These are phyloP conservation scores for Drosophila mojavensis DNA, from an alignment of 1,140 invertebrate genomes.

Conservation along the genomic window DNA sequence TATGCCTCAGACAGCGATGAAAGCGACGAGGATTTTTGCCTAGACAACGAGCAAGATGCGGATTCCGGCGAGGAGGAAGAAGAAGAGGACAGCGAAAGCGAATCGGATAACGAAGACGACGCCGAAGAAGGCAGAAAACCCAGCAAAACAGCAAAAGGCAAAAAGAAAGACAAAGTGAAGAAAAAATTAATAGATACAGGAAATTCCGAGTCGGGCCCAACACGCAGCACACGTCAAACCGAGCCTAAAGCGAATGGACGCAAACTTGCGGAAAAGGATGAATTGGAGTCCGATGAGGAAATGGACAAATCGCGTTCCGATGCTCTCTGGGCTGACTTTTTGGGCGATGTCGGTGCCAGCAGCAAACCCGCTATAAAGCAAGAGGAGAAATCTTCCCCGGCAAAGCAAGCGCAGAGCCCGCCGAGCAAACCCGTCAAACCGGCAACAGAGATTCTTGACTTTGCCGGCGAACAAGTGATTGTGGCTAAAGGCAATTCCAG, in stretches of 20 bases:
- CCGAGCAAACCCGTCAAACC: slow-evolving; percentile 24
- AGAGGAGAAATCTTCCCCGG: slow-evolving; percentile 56
- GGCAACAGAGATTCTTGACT: slow-evolving; percentile 86
- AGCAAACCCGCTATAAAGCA: slow-evolving; percentile 24
- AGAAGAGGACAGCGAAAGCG: slow-evolving; percentile 51
- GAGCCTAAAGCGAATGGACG: slow-evolving; percentile 7
- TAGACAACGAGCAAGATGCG: slow-evolving; percentile 78
- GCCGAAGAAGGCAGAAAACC: slow-evolving; percentile 44
- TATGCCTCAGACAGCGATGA: slow-evolving; percentile 67
- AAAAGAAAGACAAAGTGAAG: slow-evolving; percentile 27
- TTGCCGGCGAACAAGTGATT: slow-evolving; percentile 87
- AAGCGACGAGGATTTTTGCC: slow-evolving; percentile 85
- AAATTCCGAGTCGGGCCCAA: background rate
- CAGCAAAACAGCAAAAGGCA: slow-evolving; percentile 23
- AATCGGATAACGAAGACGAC: slow-evolving; percentile 41
- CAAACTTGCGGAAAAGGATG: slow-evolving; percentile 50
- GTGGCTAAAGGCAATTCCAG: slow-evolving; percentile 85
- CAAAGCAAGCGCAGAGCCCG: slow-evolving; percentile 56
- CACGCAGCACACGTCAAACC: slow-evolving; percentile 51
- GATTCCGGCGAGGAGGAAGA: slow-evolving; percentile 73
- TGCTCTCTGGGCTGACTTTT: slow-evolving; percentile 90
- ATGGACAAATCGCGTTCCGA: slow-evolving; percentile 89
- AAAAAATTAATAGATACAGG: background rate
- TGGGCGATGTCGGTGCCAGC: slow-evolving; percentile 87
- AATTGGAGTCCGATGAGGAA: slow-evolving; percentile 84